Evolutionary conservation across 2,797 vertebrate species (phyloP), one percentile per base, ranked within the genome.

Genomic region (Mus spretus): DNA sequence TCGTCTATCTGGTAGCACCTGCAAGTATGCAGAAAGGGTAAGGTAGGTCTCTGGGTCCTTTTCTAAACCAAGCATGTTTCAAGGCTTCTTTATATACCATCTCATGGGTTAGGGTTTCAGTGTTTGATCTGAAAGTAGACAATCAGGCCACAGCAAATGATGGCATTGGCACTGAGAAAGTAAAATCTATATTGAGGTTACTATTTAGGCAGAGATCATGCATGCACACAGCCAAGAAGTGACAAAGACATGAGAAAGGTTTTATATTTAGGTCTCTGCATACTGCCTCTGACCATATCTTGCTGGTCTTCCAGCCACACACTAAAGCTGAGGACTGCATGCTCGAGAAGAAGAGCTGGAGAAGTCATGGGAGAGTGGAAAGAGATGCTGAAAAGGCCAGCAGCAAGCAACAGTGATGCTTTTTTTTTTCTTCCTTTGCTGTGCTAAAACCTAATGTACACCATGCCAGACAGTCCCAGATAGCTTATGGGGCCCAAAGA

Each of bases 341-440:
- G 75, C 17, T 20, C 3, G 47, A 44, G 44, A 44, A 47, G 47
- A 26, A 57, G 91, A 20, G 26, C 12, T 24, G 34, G 59, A 17
- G 57, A 81, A 57, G 0, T 26, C 14, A 2, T 0, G 57, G 28
- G 34, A 24, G 17, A 6, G 1, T 15, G 11, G 37, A 47, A 44
- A 75, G 14, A 47, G 55, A 20, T 8, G 57, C 28, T 4, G 24
- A 0, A 8, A n/a, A 1, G 17, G 10, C 1, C 11, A 14, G 8
- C 0, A 3, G 63, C 13, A n/a, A 65, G 55, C 47, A 0, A 44
- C 0, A 28, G 63, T 13, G 40, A 11, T 2, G 24, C 57, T 47
- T 83, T 83, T 13, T 13, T 22, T 9, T 44, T 44, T 4, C 44
- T 15, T 57, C 37, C 20, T 37, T 22, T 12, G 34, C 19, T 17